These are phyloP conservation scores for Lethocerus indicus DNA, from an alignment of 1,140 invertebrate species.

Conservation along the genomic window DNA sequence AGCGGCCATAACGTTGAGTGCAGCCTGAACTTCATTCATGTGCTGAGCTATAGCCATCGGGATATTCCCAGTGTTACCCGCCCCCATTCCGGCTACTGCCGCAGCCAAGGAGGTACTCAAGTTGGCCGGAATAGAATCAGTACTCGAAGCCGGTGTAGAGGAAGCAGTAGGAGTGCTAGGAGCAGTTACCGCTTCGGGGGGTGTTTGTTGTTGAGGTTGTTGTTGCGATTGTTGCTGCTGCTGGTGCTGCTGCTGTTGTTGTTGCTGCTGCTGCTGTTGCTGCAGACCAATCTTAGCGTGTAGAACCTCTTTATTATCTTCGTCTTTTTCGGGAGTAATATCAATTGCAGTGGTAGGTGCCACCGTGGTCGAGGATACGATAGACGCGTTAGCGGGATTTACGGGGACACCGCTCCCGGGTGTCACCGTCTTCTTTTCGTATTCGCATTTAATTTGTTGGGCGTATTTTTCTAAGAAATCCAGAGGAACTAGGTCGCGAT, in stretches of 20 bases:
- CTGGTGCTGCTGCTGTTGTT: conserved; percentile 8
- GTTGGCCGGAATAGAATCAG: conserved; percentile 34
- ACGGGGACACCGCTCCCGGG: conserved; percentile 41
- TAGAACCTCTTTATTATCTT: conserved; percentile 29
- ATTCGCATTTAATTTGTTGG: conserved; percentile 72
- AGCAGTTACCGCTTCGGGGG: conserved; percentile 34
- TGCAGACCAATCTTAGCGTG: conserved; percentile 23
- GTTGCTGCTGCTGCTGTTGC: conserved; percentile 13
- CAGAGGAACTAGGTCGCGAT: conserved; percentile 74
- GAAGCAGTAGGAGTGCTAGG: conserved; percentile 37
- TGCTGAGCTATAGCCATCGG: conserved; percentile 52
- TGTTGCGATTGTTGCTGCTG: conserved; percentile 14
- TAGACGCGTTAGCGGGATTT: conserved; percentile 30
- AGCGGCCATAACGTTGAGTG: conserved; percentile 63
- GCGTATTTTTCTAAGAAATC: conserved; percentile 83
- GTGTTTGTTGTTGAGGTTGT: conserved; percentile 17
- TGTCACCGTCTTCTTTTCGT: conserved; percentile 60
- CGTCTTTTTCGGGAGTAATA: conserved; percentile 31
- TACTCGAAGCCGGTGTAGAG: conserved; percentile 40
- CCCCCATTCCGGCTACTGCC: conserved; percentile 13
- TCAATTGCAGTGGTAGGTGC: conserved; percentile 21
- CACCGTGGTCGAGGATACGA: conserved; percentile 13
- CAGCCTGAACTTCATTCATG: conserved; percentile 70
- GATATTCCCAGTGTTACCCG: conserved; percentile 16
- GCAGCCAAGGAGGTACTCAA: conserved; percentile 25